Evolutionary conservation across 2,113 vertebrate genomes (phyloP), one percentile per base, ranked within the genome.

Genomic region (Amphilophus citrinellus): DNA sequence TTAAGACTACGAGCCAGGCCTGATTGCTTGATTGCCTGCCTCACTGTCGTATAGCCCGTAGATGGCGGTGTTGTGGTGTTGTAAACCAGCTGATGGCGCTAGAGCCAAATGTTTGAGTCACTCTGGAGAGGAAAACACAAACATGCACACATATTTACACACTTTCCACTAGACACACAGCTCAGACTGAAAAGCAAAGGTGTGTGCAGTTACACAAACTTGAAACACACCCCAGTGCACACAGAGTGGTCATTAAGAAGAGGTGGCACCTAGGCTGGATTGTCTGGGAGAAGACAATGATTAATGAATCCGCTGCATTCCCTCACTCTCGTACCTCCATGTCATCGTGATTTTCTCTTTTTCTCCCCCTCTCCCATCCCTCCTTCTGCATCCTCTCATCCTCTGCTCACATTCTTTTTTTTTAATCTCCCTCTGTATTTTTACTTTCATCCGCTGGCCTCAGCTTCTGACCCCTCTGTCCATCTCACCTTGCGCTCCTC

Each of bases 261-360:
- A 87, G 80, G 86, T 85, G 83, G 82, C 83, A 80, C 78, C 53
- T 77, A 53, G 90, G 87, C 79, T 53, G 24, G 42, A 92, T 65
- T 20, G 82, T 92, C 91, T 85, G 83, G 58, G 17, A 39, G 75
- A 44, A 84, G 89, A 91, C 90, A 30, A 17, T 90, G 92, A 95
- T 95, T 86, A 93, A 94, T 93, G 88, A 89, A 90, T 85, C 82
- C 32, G 10, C 77, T 66, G 44, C 66, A 13, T 71, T 80, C 65
- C 58, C 78, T 83, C 80, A 24, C 85, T 77, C 71, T 77, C 30
- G 7, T 30, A 3, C 77, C 65, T 88, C 79, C 63, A 15, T 79
- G 50, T 77, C 42, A 65, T 68, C 66, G 63, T 80, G 27, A 56
- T 80, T 20, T 47, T 44, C 27, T 44, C 50, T 57, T 57, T 22